A percentile compares a stretch with the other conserved stretches of the same genome.
Conservation (phyloP, 2,888 invertebrate genomes). For the Hyposoter dolosus region DNA sequence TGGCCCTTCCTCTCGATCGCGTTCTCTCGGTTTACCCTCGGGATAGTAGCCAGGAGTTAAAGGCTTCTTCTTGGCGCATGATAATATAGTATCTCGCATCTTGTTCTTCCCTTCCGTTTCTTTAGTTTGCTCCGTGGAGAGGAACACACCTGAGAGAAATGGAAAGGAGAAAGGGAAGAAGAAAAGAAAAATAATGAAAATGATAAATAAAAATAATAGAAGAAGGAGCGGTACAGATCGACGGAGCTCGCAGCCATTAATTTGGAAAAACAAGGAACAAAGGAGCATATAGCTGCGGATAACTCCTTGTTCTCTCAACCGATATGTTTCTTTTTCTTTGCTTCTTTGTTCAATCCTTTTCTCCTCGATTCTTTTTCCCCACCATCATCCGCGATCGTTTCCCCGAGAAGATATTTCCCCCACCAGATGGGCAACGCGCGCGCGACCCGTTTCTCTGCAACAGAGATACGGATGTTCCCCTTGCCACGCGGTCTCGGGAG, state of each 20-base stretch:
- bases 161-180: not conserved
- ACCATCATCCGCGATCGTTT: slow-evolving; percentile 34
- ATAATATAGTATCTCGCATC: slow-evolving; percentile 54
- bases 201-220: slow-evolving; percentile 15
- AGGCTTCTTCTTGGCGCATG: slow-evolving; percentile 48
- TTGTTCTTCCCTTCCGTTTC: slow-evolving; percentile 54
- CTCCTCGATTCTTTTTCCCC: slow-evolving; percentile 30
- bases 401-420: slow-evolving; percentile 49
- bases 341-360: slow-evolving; percentile 43
- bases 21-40: slow-evolving; percentile 40
- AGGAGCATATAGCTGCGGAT: slow-evolving; percentile 77
- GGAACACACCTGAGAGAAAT: slow-evolving; percentile 42
- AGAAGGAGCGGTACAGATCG: slow-evolving; percentile 21
- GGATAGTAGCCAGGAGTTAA: slow-evolving; percentile 35
- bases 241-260: slow-evolving; percentile 77
- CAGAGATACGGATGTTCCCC: slow-evolving; percentile 19
- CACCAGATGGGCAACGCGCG: slow-evolving; percentile 42
- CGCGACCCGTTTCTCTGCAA: slow-evolving; percentile 40
- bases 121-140: slow-evolving; percentile 41
- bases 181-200: slow-evolving; percentile 21
- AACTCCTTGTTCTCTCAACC: slow-evolving; percentile 65
- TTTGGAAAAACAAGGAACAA: slow-evolving; percentile 83
- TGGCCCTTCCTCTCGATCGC: slow-evolving; percentile 18
- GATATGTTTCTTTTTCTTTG: slow-evolving; percentile 53
- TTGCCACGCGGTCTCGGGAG: slow-evolving; percentile 31